Evolutionary conservation across 2,888 invertebrate genomes (phyloP), one percentile per base, ranked within the genome.

Genomic region (Crematogaster levior): DNA sequence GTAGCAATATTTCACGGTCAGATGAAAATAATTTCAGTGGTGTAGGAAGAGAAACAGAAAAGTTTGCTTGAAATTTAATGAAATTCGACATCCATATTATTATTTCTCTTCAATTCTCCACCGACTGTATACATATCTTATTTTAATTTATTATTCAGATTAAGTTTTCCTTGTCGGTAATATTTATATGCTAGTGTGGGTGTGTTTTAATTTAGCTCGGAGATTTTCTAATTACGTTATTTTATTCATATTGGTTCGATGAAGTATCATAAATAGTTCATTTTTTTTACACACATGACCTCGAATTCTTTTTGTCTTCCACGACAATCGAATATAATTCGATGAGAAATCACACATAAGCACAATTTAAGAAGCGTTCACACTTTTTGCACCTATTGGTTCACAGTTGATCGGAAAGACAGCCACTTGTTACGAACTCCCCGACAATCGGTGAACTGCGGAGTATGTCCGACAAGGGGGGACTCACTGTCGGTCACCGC

Each of bases 401-500:
- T 75, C 27, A 9, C n/a, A 24, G 30, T 53, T 43, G 77, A 56
- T 56, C 7, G 34, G 27, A 40, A 43, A 43, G 40, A n/a, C 21
- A 30, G 6, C 9, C 70, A 10, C 37, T 40, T 37, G 12, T 65
- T 21, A 24, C 24, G 18, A 12, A 34, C 34, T 6, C 34, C 5
- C 10, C 15, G 60, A 34, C 24, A 27, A 61, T 34, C 40, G 74
- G 30, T 27, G 40, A 77, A 43, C 30, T 40, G 75, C 30, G n/a
- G n/a, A 48, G 51, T 6, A 56, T 12, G 21, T 27, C 21, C 61
- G 7, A 18, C 24, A 24, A 30, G 21, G 53, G 21, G 2, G 37
- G 80, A 73, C 68, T 81, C 77, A 56, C 73, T 77, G 82, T 82
- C 82, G 66, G 82, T 81, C 81, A 86, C 79, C 81, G 74, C 34